Evolutionary conservation across 2,113 vertebrate genomes (phyloP), one percentile per base, ranked within the genome.

Genomic region (Vombatus ursinus): DNA sequence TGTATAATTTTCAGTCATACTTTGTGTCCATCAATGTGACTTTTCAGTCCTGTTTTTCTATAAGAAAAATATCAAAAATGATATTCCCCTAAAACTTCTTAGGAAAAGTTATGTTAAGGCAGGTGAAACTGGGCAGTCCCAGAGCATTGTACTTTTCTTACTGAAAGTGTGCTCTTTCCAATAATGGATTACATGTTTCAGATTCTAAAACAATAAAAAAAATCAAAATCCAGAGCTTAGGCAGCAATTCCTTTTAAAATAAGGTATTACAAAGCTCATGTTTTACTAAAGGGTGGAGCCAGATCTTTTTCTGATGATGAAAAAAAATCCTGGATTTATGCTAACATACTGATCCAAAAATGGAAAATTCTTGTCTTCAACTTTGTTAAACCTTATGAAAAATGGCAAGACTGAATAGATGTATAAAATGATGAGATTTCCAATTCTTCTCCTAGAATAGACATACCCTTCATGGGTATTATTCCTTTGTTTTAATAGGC

Each of bases 41-140:
- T 68, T 96, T 96, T 92, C 37, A 28, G 93, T 94, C 50, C 50
- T 25, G 47, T 89, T 93, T 97, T 57, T 57, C 9, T 77, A 91
- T 48, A 92, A 57, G 10, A 93, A 93, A 44, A 92, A 44, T 0
- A 91, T 7, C 49, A 92, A 92, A 95, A 37, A 54, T 91, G 8
- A 44, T 49, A n/a, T n/a, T 54, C 23, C 92, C 49, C 50, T 53
- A 92, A 11, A 25, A 24, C 61, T 92, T 97, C 10, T 84, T 96
- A 84, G 11, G 77, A 95, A 0, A 92, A 96, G 52, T 0, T 94
- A n/a, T 52, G 26, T 4, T 44, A 24, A 54, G 23, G 2, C 84
- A 4, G 9, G 89, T 3, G 95, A 54, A 92, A 92, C 53, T 90
- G 94, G n/a, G 11, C 1, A 96, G 8, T 84, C 16, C 2, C n/a